phyloP scores from a whole-genome alignment of 1,140 invertebrate genomes.

The Tetraneura akinire region DNA sequence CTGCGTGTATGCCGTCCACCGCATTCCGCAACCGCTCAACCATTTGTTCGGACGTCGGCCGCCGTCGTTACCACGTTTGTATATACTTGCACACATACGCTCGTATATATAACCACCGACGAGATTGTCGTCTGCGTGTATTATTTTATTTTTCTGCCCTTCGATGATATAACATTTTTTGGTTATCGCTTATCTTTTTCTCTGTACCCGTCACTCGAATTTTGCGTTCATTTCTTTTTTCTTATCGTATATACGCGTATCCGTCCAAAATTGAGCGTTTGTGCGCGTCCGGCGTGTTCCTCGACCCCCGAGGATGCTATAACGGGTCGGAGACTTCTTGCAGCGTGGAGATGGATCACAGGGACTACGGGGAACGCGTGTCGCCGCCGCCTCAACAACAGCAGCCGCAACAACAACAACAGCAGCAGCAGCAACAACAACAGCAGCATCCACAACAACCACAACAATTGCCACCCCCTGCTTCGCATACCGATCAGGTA shows the following conservation, averaged over 20 bases:
- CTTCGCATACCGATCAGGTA: conserved; percentile 34
- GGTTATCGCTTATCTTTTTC: background rate
- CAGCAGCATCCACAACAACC: background rate
- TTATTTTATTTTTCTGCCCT: background rate
- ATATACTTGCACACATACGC: background rate
- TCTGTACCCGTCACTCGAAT: too few relatives aligned
- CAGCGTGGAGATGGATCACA: conserved; percentile 46
- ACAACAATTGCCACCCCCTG: conserved; percentile 4
- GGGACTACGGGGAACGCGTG: conserved; percentile 45
- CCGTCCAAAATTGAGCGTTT: conserved; percentile 45
- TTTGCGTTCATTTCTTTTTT: background rate
- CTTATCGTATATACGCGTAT: background rate
- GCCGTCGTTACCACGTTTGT: background rate
- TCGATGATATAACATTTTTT: too few relatives aligned
- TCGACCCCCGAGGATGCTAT: conserved; percentile 49
- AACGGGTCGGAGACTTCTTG: conserved; percentile 50
- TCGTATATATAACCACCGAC: background rate
- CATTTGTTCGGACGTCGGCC: conserved; percentile 25
- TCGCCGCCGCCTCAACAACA: background rate
- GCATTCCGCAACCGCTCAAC: conserved; percentile 43
- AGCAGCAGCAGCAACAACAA: background rate
- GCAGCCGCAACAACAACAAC: background rate
- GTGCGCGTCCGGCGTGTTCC: conserved; percentile 47
- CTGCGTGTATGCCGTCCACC: background rate
- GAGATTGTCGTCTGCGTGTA: background rate